Conservation (phyloP, 2,888 invertebrate species). For the Orthonevra nobilis region DNA sequence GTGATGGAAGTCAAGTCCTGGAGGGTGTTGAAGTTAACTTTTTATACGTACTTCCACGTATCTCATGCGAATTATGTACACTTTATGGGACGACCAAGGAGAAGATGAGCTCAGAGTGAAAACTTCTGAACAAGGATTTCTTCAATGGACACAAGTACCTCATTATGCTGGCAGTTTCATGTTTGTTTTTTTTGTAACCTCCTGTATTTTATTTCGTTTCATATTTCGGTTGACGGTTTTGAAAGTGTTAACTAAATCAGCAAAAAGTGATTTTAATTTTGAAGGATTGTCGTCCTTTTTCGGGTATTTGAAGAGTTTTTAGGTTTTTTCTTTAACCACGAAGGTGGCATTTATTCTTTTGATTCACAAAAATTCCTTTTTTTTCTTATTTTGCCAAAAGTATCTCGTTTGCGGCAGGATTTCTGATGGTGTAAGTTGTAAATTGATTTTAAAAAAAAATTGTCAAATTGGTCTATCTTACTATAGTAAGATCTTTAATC, state of each 20-base stretch:
- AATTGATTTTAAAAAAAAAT: too few relatives aligned
- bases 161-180: conserved; percentile 57
- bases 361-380: too few relatives aligned
- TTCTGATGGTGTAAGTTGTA: too few relatives aligned
- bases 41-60: conserved; percentile 35
- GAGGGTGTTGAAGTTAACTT: conserved; percentile 65
- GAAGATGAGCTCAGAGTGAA: conserved; percentile 55
- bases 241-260: conserved; percentile 44
- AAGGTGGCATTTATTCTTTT: too few relatives aligned
- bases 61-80: conserved; percentile 58
- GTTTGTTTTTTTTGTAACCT: conserved; percentile 2
- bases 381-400: too few relatives aligned
- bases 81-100: conserved; percentile 34
- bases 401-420: too few relatives aligned
- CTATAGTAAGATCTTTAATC: too few relatives aligned
- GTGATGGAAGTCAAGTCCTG: conserved; percentile 46
- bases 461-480: too few relatives aligned
- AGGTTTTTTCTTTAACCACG: conserved; percentile 6
- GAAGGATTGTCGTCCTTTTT: conserved; percentile 4
- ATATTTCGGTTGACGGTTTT: conserved; percentile 46
- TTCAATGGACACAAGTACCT: conserved; percentile 70
- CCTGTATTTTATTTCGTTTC: conserved; percentile 21
- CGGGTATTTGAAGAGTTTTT: conserved; percentile 32
- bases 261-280: conserved; percentile 4
- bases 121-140: conserved; percentile 58